Percentiles rank a stretch among this genome's conserved stretches.
phyloP scores from a whole-genome alignment of 2,888 invertebrate genomes.

The Ectobius pallidus region DNA sequence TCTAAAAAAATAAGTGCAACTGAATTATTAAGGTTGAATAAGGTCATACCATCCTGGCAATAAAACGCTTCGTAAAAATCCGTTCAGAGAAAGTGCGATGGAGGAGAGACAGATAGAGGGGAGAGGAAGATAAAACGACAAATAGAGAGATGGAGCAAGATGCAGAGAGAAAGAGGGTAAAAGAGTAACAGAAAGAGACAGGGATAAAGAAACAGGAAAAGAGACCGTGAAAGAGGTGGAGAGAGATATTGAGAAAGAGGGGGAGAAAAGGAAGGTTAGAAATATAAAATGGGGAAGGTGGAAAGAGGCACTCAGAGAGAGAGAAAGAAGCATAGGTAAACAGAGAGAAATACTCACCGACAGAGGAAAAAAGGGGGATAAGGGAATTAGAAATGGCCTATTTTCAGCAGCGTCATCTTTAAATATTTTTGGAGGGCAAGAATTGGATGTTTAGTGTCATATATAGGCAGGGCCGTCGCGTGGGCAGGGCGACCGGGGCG shows the following conservation, averaged over 20 bases:
- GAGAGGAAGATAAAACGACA: conserved; percentile 23
- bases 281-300: conserved; percentile 23
- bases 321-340: conserved; percentile 29
- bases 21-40: too few relatives aligned
- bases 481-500: too few relatives aligned
- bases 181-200: conserved; percentile 18
- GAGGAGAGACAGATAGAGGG: neutral
- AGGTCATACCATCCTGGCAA: too few relatives aligned
- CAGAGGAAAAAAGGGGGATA: neutral
- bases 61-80: too few relatives aligned
- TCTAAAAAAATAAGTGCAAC: too few relatives aligned
- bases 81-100: too few relatives aligned
- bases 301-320: conserved; percentile 26
- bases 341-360: conserved; percentile 32
- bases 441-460: too few relatives aligned
- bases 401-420: too few relatives aligned
- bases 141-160: conserved; percentile 21
- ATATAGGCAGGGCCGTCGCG: too few relatives aligned
- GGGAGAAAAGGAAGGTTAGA: neutral
- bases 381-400: too few relatives aligned
- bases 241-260: conserved; percentile 29
- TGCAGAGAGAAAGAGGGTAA: neutral
- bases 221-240: conserved; percentile 5
- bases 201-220: conserved; percentile 2
- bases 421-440: too few relatives aligned